phyloP scores from a whole-genome alignment of 2,797 vertebrate species.

The Silurus lanzhouensis region DNA sequence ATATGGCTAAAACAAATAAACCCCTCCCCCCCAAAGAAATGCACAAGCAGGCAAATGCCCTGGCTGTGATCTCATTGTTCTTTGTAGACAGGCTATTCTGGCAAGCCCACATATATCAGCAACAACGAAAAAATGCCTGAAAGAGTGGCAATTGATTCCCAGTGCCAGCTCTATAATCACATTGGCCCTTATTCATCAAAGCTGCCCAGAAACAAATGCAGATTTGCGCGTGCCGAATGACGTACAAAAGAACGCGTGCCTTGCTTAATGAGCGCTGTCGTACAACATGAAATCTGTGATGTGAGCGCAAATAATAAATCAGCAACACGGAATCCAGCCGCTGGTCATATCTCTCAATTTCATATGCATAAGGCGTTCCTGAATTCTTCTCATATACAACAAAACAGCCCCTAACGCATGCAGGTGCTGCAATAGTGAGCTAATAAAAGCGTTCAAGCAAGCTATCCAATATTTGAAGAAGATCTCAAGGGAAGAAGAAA shows the following conservation, averaged over 20 bases:
- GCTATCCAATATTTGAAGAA: neutral
- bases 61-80: conserved; percentile 45
- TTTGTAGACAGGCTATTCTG: conserved; percentile 44
- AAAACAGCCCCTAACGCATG: neutral
- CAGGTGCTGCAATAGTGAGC: neutral
- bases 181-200: conserved; percentile 21
- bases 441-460: neutral
- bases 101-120: conserved; percentile 35
- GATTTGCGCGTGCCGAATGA: neutral
- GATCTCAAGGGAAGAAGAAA: neutral
- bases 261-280: neutral
- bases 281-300: neutral
- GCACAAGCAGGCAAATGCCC: conserved; percentile 31
- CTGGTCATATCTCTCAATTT: neutral
- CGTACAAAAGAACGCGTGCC: neutral
- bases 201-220: conserved; percentile 3
- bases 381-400: neutral
- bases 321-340: neutral
- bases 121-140: conserved; percentile 29
- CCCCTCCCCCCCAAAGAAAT: neutral
- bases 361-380: no score
- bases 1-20: conserved; percentile 26
- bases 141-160: conserved; percentile 36
- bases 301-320: neutral
- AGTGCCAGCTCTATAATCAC: conserved; percentile 47